phyloP scores from a whole-genome alignment of 37 sponge, comb jelly and placozoan genomes.

The Eunapius fragilis region DNA sequence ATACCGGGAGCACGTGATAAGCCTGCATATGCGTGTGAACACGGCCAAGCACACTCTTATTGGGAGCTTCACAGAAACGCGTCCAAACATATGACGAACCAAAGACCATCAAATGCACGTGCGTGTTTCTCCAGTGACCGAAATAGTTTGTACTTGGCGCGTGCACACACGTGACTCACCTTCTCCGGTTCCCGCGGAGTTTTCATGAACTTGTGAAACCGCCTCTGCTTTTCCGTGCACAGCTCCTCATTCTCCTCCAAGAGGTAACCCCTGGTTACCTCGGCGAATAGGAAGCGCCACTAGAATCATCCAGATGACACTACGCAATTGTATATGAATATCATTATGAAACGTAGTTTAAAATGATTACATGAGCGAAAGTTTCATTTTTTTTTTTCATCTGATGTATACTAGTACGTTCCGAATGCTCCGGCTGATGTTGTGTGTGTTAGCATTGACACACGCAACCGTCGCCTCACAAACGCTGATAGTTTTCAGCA shows the following conservation, averaged over 20 bases:
- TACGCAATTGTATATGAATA: too few species aligned
- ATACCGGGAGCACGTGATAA: constrained; percentile 41
- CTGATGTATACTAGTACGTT: too few species aligned
- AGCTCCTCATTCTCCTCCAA: constrained; percentile 52
- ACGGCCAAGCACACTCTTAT: constrained; percentile 63
- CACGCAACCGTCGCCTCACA: too few species aligned
- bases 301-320: too few species aligned
- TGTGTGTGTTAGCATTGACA: too few species aligned
- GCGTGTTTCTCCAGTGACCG: neutral
- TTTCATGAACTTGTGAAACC: constrained; percentile 78
- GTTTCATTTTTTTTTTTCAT: too few species aligned
- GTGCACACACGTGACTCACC: constrained; percentile 27
- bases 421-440: too few species aligned
- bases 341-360: too few species aligned
- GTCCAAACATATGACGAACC: constrained; percentile 91
- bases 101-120: constrained; percentile 62
- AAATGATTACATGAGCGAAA: too few species aligned
- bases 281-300: constrained; percentile 57
- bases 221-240: constrained; percentile 70
- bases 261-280: constrained; percentile 75
- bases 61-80: constrained; percentile 76
- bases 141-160: neutral
- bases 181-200: constrained; percentile 56
- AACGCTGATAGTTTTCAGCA: neutral
- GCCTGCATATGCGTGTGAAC: constrained; percentile 2